Base-by-base conservation (phyloP, 2,888 invertebrate species). In the Ptilodon capucinus region DNA sequence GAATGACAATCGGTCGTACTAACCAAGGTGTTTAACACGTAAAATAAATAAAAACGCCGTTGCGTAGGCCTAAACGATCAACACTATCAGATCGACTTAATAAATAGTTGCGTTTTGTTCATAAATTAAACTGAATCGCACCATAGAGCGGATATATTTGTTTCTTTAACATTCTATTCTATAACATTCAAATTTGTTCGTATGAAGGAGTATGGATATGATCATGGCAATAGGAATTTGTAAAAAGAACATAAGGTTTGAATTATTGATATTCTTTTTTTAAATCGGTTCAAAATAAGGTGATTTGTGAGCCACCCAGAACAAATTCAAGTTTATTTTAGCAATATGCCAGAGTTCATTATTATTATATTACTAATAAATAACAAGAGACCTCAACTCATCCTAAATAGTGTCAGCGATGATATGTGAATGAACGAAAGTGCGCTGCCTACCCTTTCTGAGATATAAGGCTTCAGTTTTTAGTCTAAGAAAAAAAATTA, bases 1-100 rank as follows among this genome's bases (percentile, higher is more conserved):
- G 8, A 32, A 35, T 17, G 40, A 46, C 44, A 40, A 46, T 54
- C 13, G 42, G 18, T 25, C 11, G 40, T 47, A 43, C 45, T 16
- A 41, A 11, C 19, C 19, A 21, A 17, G 13, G 39, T 39, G 11
- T 39, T 28, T 39, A 21, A 21, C 39, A 39, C 13, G 21, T 13
- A 21, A 39, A 39, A 21, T 39, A 39, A 39, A 39, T 17, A 35
- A 35, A 35, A 35, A 35, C 16, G 9, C 38, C 41, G 41, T n/a
- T 46, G 65, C 54, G 65, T 64, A 47, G 57, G 54, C 3, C 44
- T 17, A 44, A 57, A 52, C 9, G 30, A 23, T 21, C 39, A 16
- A 30, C 30, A 48, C 17, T 32, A 34, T 32, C 35, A 40, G 42
- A 51, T 45, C 21, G 34, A 23, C 4, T 3, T 0, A 39, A 42